These are phyloP conservation scores for Oxyruncus cristatus DNA, from an alignment of 2,113 vertebrate species.

Conservation along the genomic window DNA sequence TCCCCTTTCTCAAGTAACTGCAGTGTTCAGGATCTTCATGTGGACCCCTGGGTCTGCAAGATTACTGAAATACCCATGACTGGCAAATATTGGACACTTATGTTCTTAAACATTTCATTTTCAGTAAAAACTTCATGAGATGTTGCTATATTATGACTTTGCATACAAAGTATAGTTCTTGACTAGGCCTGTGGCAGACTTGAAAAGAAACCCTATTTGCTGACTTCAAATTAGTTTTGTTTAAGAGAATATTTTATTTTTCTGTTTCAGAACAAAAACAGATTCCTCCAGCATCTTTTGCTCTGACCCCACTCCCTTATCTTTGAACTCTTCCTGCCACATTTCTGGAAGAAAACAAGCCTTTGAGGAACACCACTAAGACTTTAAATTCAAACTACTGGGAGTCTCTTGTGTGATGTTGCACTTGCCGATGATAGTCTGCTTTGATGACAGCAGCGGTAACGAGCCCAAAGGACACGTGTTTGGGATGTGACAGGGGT, in stretches of 20 bases:
- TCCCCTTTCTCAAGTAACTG: constrained; percentile 49
- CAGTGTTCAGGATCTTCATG: not conserved
- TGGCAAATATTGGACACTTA: not conserved
- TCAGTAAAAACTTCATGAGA: not conserved
- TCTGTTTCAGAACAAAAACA: not conserved
- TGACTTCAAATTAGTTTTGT: not conserved
- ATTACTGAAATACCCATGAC: not conserved
- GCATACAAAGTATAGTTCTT: not conserved
- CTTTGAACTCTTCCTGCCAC: not conserved
- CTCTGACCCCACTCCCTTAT: not conserved
- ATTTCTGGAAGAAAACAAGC: not conserved
- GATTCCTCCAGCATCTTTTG: not conserved
- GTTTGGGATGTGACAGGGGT: not conserved
- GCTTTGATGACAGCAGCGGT: not conserved
- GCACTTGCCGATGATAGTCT: not conserved
- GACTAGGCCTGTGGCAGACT: not conserved
- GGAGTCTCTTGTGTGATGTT: not conserved
- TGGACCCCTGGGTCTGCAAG: not conserved
- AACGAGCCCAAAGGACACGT: not conserved
- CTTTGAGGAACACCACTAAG: not conserved
- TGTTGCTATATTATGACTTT: not conserved
- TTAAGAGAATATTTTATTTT: not conserved
- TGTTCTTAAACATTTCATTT: not conserved
- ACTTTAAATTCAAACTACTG: not conserved
- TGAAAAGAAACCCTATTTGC: not conserved